A percentile compares a stretch with the other conserved stretches of the same genome.
Conservation (phyloP, 2,888 invertebrate species). For the Drosophila leonis region DNA sequence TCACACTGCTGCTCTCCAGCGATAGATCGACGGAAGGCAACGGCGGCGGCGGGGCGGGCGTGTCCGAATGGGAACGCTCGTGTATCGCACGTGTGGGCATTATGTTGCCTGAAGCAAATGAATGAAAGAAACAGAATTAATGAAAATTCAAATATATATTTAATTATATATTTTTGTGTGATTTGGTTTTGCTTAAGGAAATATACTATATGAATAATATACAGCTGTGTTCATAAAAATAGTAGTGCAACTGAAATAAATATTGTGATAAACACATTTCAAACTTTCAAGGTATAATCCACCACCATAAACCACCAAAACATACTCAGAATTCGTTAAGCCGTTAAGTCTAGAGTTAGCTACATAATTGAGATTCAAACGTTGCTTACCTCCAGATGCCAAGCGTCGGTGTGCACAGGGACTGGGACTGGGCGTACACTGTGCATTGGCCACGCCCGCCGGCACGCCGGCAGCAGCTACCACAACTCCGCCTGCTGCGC, state of each 20-base stretch:
- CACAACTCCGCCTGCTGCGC: conserved; percentile 40
- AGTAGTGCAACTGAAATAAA: too few relatives aligned
- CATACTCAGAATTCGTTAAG: conserved; percentile 22
- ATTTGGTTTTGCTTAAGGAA: not conserved
- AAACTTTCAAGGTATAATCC: not conserved
- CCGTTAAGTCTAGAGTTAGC: not conserved
- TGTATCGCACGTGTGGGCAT: conserved; percentile 88
- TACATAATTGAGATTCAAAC: not conserved
- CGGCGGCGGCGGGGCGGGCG: conserved; percentile 90
- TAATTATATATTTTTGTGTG: not conserved
- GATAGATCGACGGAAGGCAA: conserved; percentile 95
- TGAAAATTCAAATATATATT: not conserved
- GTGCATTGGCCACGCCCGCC: conserved; percentile 55
- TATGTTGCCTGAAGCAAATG: conserved; percentile 59
- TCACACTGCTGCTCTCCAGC: conserved; percentile 97
- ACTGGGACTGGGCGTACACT: conserved; percentile 85
- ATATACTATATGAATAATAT: too few relatives aligned
- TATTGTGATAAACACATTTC: too few relatives aligned
- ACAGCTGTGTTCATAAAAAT: too few relatives aligned
- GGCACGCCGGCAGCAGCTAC: conserved; percentile 35
- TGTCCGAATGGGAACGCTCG: conserved; percentile 95
- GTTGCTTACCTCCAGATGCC: conserved; percentile 86
- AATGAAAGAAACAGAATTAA: not conserved
- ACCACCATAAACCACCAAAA: not conserved
- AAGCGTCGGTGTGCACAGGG: conserved; percentile 87